Conservation (phyloP, 2,888 invertebrate species). For the Orchesellides sinensis region DNA sequence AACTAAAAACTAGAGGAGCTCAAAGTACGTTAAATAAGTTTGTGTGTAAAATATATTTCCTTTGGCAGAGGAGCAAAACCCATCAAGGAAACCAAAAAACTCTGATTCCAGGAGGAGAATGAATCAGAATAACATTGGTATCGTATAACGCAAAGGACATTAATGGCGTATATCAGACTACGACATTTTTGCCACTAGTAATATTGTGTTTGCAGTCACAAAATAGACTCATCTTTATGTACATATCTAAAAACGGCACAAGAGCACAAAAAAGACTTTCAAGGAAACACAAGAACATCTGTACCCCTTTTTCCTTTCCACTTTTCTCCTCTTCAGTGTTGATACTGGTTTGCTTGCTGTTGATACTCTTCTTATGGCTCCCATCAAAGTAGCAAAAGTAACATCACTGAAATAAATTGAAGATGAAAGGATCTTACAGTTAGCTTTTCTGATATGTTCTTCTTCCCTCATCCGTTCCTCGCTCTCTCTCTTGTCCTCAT, state of each 20-base stretch:
- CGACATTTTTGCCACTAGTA: slow-evolving; percentile 3
- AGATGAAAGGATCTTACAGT: slow-evolving; percentile 43
- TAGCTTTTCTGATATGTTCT: slow-evolving; percentile 11
- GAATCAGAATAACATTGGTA: background rate
- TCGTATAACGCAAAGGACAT: too few species aligned
- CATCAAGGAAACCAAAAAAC: slow-evolving; percentile 31
- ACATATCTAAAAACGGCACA: background rate
- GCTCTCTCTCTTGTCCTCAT: background rate
- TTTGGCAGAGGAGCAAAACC: slow-evolving; percentile 33
- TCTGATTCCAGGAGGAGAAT: slow-evolving; percentile 5
- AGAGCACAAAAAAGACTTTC: background rate
- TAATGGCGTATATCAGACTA: too few species aligned
- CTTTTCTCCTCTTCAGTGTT: slow-evolving; percentile 1
- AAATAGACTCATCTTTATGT: background rate
- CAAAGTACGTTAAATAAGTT: slow-evolving; percentile 23
- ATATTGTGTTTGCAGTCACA: background rate
- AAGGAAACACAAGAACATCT: slow-evolving; percentile 9
- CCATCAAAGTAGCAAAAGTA: slow-evolving; percentile 43
- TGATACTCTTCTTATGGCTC: slow-evolving; percentile 27
- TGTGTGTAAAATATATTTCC: slow-evolving; percentile 31
- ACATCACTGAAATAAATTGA: slow-evolving; percentile 47
- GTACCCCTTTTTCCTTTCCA: background rate
- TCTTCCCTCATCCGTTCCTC: background rate
- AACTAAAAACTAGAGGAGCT: slow-evolving; percentile 15
- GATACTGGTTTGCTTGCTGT: slow-evolving; percentile 1